Evolutionary conservation across 2,797 vertebrate species (phyloP).

Genomic region (Phoebastria nigripes): DNA sequence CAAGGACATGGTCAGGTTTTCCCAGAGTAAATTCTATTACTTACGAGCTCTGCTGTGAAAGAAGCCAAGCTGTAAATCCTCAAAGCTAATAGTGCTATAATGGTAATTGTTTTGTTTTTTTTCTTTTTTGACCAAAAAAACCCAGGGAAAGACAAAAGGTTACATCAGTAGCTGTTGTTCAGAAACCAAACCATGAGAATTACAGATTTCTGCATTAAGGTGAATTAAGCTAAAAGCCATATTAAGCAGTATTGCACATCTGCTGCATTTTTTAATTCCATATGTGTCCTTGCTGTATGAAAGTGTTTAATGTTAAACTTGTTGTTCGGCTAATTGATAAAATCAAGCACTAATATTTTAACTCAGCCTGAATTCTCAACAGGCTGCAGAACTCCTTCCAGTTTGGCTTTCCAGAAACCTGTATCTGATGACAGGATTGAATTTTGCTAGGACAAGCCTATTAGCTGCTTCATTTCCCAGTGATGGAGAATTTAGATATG

Average conservation of each 20-base stretch:
- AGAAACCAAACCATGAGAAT: neutral
- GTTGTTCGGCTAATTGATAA: conserved; percentile 2
- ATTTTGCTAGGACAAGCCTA: neutral
- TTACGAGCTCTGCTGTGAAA: neutral
- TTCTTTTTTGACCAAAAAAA: neutral
- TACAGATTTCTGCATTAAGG: conserved; percentile 27
- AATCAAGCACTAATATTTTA: neutral
- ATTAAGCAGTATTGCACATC: conserved; percentile 26
- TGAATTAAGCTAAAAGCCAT: conserved; percentile 52
- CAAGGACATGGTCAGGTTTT: neutral
- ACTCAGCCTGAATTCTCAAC: neutral
- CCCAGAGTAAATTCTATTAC: neutral
- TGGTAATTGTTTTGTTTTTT: neutral
- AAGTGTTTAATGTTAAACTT: neutral
- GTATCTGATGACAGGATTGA: neutral
- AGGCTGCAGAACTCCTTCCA: neutral
- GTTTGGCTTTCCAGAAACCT: neutral
- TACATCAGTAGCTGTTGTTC: neutral
- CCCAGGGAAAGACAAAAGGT: neutral
- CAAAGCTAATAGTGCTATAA: neutral
- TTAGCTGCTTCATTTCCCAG: neutral
- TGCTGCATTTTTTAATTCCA: conserved; percentile 1
- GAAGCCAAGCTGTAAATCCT: conserved; percentile 14
- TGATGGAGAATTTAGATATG: neutral
- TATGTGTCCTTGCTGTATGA: neutral